Percentiles rank a stretch among this genome's conserved stretches.
Evolutionary conservation across 2,797 vertebrate genomes (phyloP).

Genomic region (Chanos chanos): DNA sequence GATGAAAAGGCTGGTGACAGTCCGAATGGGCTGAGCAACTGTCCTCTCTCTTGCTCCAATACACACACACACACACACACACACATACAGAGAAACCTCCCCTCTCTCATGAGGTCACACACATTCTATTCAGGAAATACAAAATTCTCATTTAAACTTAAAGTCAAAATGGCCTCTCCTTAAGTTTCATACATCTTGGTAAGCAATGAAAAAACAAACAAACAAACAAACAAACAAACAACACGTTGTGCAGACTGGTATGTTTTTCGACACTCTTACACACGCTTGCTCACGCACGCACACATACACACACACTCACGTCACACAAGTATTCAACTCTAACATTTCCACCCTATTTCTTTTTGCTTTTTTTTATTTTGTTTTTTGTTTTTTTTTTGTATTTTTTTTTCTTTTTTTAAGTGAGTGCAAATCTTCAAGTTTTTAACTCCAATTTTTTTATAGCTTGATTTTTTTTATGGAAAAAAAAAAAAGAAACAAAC

Average conservation of each 20-base stretch:
- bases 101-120: conserved; percentile 48
- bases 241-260: conserved; percentile 74
- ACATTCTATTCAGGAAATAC: conserved; percentile 62
- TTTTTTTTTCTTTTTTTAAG: conserved; percentile 72
- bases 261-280: conserved; percentile 63
- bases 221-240: conserved; percentile 36
- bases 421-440: conserved; percentile 86
- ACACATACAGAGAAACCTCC: conserved; percentile 42
- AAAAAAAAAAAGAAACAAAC: conserved; percentile 65
- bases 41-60: conserved; percentile 54
- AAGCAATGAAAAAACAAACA: conserved; percentile 59
- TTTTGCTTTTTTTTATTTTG: conserved; percentile 60
- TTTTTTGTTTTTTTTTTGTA: conserved; percentile 70
- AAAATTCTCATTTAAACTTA: conserved; percentile 57
- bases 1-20: conserved; percentile 73
- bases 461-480: conserved; percentile 79
- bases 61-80: conserved; percentile 29
- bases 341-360: conserved; percentile 65
- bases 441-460: conserved; percentile 73
- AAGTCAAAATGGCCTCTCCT: conserved; percentile 71
- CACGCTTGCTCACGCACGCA: conserved; percentile 45
- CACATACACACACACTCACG: conserved; percentile 55
- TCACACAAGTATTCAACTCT: conserved; percentile 74
- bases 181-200: conserved; percentile 73
- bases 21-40: conserved; percentile 78